Evolutionary conservation across 2,888 invertebrate species (phyloP).

Genomic region (Ichneumoninae sp.): DNA sequence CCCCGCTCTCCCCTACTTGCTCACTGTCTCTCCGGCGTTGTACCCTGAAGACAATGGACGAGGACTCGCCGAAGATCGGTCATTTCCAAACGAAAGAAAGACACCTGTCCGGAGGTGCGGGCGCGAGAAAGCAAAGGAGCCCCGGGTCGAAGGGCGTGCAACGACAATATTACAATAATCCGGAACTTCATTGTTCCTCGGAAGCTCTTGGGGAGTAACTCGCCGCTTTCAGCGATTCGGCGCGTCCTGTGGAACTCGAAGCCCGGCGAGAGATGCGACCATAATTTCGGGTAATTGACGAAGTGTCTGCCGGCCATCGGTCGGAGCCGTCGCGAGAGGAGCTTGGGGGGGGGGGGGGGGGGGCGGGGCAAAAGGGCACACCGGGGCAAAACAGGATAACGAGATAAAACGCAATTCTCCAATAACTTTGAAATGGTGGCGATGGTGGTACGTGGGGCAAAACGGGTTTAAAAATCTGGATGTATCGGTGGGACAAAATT

Average conservation of each 20-base stretch:
- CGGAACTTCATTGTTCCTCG: slow-evolving; percentile 48
- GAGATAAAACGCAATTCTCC: too few relatives aligned
- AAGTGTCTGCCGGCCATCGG: slow-evolving; percentile 6
- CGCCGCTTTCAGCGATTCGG: not conserved
- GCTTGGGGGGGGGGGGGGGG: not conserved
- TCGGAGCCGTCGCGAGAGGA: not conserved
- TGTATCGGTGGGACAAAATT: too few relatives aligned
- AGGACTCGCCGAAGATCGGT: slow-evolving; percentile 27
- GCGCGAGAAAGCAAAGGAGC: slow-evolving; percentile 20
- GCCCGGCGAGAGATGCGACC: not conserved
- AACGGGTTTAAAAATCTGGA: too few relatives aligned
- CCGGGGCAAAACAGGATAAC: too few relatives aligned
- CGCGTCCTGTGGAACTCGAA: not conserved
- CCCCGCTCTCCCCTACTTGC: not conserved
- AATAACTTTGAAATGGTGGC: too few relatives aligned
- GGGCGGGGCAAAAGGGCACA: too few relatives aligned
- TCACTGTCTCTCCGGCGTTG: slow-evolving; percentile 13
- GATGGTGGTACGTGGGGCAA: too few relatives aligned
- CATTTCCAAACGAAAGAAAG: not conserved
- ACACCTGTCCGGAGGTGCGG: slow-evolving; percentile 41
- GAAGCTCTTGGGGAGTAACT: not conserved
- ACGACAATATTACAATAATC: slow-evolving; percentile 53
- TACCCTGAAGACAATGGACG: slow-evolving; percentile 13
- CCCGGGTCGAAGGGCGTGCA: slow-evolving; percentile 23
- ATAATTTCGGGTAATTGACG: slow-evolving; percentile 37